A percentile compares a stretch with the other conserved stretches of the same genome.
Evolutionary conservation across 2,797 vertebrate species (phyloP).

Genomic region (Atherinosoma microstoma): DNA sequence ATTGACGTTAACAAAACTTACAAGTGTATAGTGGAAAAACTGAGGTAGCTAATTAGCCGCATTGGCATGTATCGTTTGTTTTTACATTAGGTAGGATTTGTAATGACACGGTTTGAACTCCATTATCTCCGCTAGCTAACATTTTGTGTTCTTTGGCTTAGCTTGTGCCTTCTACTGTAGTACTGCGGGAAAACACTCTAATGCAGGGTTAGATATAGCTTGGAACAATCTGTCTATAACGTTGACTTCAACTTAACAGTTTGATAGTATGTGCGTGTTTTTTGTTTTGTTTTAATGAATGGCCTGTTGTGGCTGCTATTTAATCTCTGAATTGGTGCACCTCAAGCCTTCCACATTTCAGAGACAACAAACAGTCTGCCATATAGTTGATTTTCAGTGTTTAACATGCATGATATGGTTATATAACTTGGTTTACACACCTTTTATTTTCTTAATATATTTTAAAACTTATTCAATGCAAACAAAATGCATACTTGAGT

Average conservation of each 20-base stretch:
- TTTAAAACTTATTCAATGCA: background rate
- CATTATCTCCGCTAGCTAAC: slow-evolving; percentile 58
- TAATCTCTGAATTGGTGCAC: slow-evolving; percentile 6
- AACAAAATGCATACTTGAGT: background rate
- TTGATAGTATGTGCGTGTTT: background rate
- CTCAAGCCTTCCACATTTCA: slow-evolving; percentile 18
- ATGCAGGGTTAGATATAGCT: background rate
- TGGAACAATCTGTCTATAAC: background rate
- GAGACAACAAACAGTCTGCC: background rate
- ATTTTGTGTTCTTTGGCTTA: slow-evolving; percentile 11
- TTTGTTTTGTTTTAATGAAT: slow-evolving; percentile 13
- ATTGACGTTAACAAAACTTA: background rate
- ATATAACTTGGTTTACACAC: background rate
- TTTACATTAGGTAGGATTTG: slow-evolving; percentile 28
- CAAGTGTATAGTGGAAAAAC: background rate
- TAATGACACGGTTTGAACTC: slow-evolving; percentile 24
- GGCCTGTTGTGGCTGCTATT: slow-evolving; percentile 6
- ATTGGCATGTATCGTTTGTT: slow-evolving; percentile 4
- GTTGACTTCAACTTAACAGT: background rate
- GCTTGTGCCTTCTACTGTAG: background rate
- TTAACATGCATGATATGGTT: background rate
- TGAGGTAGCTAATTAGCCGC: background rate
- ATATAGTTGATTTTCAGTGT: background rate
- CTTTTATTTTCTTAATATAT: background rate
- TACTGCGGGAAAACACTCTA: background rate